A percentile compares a stretch with the other conserved stretches of the same genome.
These are phyloP conservation scores for Eulemur rufifrons DNA, from an alignment of 2,113 vertebrate species.

Conservation along the genomic window DNA sequence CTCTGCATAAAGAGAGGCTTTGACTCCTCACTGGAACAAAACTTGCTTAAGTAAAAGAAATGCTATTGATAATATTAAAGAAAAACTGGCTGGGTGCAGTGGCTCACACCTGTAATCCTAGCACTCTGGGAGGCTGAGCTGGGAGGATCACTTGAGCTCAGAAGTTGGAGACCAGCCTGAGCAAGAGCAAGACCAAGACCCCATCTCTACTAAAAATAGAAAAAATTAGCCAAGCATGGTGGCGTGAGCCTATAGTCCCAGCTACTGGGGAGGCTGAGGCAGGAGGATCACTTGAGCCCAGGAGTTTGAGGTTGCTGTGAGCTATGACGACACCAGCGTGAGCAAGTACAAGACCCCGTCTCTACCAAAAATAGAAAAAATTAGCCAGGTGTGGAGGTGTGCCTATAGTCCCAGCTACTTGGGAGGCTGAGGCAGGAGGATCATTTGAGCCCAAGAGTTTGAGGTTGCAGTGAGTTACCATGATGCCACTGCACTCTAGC, in stretches of 20 bases:
- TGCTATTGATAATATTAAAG: neutral
- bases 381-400: no score
- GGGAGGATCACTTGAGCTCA: neutral
- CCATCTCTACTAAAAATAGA: no score
- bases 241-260: neutral
- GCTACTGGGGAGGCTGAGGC: neutral
- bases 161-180: neutral
- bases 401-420: neutral
- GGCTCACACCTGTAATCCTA: neutral
- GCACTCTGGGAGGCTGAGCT: neutral
- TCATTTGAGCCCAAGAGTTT: neutral
- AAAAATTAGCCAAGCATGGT: no score
- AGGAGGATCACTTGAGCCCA: neutral
- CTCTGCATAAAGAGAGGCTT: neutral
- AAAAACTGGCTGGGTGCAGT: neutral
- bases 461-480: neutral
- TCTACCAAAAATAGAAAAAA: no score
- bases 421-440: neutral
- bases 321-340: no score
- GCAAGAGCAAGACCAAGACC: no score
- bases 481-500: neutral
- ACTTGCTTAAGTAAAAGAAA: neutral
- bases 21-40: neutral
- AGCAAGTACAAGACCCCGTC: no score
- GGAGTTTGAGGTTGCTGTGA: neutral